These are phyloP conservation scores for Halyomorpha halys DNA, from an alignment of 1,140 invertebrate genomes.

Conservation along the genomic window DNA sequence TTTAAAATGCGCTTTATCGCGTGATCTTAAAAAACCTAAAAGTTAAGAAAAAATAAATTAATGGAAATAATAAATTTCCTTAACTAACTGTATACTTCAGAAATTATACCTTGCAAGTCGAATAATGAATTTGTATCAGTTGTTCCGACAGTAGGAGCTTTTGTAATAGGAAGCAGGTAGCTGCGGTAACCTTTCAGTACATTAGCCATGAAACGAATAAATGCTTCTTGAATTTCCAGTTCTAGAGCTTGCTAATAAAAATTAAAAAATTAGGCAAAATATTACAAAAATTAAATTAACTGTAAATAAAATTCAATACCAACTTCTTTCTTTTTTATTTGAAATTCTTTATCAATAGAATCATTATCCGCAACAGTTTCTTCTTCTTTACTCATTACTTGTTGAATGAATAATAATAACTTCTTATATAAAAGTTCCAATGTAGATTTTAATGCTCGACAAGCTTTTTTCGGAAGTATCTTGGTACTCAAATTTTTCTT, in stretches of 20 bases:
- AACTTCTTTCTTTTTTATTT: constrained; percentile 57
- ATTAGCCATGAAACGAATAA: constrained; percentile 89
- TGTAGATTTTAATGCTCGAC: constrained; percentile 60
- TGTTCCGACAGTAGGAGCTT: constrained; percentile 82
- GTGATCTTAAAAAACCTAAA: constrained; percentile 47
- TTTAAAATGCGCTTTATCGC: constrained; percentile 77
- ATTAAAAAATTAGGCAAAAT: constrained; percentile 23
- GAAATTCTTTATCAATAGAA: constrained; percentile 54
- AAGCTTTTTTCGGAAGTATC: constrained; percentile 79
- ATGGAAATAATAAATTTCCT: no score
- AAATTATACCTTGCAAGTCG: constrained; percentile 66
- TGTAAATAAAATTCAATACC: no score
- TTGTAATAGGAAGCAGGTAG: constrained; percentile 87
- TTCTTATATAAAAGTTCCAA: constrained; percentile 57
- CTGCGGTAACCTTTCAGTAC: constrained; percentile 84
- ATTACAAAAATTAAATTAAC: not conserved
- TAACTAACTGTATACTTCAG: not conserved
- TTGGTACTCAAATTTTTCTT: constrained; percentile 75
- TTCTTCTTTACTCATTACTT: constrained; percentile 34
- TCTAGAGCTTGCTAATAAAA: constrained; percentile 62
- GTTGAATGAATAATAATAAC: constrained; percentile 33
- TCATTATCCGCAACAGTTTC: constrained; percentile 31
- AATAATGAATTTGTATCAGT: constrained; percentile 93
- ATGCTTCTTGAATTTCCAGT: constrained; percentile 92
- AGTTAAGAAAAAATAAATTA: constrained; percentile 12